phyloP scores from a whole-genome alignment of 2,888 invertebrate species.

The Eupithecia subumbrata region DNA sequence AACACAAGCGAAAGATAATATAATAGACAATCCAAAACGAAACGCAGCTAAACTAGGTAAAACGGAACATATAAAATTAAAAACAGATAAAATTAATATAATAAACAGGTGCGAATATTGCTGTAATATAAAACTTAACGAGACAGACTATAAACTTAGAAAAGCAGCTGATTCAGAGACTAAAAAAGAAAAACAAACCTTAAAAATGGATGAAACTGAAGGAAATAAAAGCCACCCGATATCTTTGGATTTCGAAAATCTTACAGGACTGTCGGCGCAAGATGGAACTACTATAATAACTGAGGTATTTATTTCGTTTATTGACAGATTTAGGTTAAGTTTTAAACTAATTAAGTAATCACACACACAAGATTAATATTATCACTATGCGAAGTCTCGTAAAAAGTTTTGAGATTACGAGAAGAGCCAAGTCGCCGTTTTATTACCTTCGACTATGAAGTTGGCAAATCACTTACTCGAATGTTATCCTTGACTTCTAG shows the following conservation, averaged over 20 bases:
- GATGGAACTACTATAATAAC: constrained; percentile 53
- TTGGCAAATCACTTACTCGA: no score
- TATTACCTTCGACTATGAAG: no score
- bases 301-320: constrained; percentile 58
- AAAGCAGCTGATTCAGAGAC: constrained; percentile 54
- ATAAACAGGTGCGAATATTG: constrained; percentile 63
- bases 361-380: no score
- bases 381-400: no score
- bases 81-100: constrained; percentile 23
- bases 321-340: constrained; percentile 11
- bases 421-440: no score
- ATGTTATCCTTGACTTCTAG: no score
- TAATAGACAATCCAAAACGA: constrained; percentile 21
- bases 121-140: constrained; percentile 49
- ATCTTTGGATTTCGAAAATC: constrained; percentile 56
- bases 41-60: constrained; percentile 3
- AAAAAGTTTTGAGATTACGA: no score
- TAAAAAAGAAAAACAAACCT: constrained; percentile 35
- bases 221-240: constrained; percentile 45
- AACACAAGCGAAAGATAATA: neutral
- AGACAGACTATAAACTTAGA: constrained; percentile 56
- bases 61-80: constrained; percentile 7
- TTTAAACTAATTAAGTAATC: neutral
- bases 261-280: constrained; percentile 51
- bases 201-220: constrained; percentile 45